A percentile compares a stretch with the other conserved stretches of the same genome.
phyloP scores from a whole-genome alignment of 2,113 vertebrate species.

The Cranoglanis bouderius region DNA sequence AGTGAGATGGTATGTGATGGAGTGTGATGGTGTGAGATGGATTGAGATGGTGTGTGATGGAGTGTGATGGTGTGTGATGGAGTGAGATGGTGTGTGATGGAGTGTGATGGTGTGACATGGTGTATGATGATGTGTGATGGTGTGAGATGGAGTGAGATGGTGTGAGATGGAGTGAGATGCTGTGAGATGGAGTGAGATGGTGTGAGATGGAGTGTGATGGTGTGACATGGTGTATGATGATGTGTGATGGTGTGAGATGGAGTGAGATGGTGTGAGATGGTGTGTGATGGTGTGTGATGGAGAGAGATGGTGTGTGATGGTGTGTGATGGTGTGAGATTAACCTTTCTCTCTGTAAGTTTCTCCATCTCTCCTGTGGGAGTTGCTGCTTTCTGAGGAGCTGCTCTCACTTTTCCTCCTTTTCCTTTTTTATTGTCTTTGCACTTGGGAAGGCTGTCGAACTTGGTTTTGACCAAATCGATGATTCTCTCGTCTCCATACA shows the following conservation, averaged over 20 bases:
- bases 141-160: neutral
- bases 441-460: neutral
- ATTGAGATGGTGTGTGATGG: neutral
- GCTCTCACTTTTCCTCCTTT: neutral
- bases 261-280: neutral
- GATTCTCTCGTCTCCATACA: constrained; percentile 34
- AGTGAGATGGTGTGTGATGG: neutral
- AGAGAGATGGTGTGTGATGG: neutral
- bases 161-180: neutral
- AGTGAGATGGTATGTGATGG: neutral
- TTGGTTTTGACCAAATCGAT: constrained; percentile 70
- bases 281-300: neutral
- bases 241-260: neutral
- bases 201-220: neutral
- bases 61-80: neutral
- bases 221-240: neutral
- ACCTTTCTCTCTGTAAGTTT: neutral
- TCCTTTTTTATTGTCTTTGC: constrained; percentile 3
- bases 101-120: neutral
- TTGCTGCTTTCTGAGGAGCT: neutral
- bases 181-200: too few relatives aligned
- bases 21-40: neutral
- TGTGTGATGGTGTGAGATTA: neutral
- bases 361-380: neutral
- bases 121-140: neutral